Conservation (phyloP, 2,113 vertebrate species). For the Carassius gibelio region DNA sequence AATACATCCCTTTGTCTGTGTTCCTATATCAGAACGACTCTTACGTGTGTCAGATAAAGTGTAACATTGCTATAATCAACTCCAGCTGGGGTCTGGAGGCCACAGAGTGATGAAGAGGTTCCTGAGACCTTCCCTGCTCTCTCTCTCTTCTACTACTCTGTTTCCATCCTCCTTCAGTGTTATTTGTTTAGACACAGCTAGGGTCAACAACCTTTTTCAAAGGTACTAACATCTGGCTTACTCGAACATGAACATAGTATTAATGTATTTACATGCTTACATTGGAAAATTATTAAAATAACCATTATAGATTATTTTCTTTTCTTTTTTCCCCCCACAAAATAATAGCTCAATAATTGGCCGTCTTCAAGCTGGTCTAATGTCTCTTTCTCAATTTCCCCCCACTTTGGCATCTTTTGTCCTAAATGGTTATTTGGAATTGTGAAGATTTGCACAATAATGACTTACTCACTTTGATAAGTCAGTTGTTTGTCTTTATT, state of each 20-base stretch:
- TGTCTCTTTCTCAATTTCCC: neutral
- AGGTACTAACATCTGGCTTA: neutral
- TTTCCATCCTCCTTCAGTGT: constrained; percentile 13
- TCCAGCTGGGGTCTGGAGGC: constrained; percentile 77
- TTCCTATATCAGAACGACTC: neutral
- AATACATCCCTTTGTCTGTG: neutral
- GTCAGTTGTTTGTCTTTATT: neutral
- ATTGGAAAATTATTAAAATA: neutral
- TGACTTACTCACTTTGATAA: neutral
- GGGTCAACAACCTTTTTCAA: neutral
- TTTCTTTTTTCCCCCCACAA: neutral
- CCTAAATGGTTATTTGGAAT: neutral
- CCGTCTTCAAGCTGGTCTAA: neutral
- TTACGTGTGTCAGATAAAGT: constrained; percentile 22
- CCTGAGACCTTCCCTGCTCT: constrained; percentile 42
- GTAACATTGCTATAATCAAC: constrained; percentile 62
- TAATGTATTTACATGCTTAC: neutral
- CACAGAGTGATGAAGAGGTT: constrained; percentile 69
- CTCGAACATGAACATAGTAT: neutral
- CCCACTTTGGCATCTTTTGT: neutral
- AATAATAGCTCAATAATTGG: neutral
- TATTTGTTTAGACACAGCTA: constrained; percentile 10
- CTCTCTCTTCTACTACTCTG: constrained; percentile 20
- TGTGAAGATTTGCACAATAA: neutral
- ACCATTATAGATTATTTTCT: neutral